These are phyloP conservation scores for Anarsia innoxiella DNA, from an alignment of 2,888 invertebrate species.

Conservation along the genomic window DNA sequence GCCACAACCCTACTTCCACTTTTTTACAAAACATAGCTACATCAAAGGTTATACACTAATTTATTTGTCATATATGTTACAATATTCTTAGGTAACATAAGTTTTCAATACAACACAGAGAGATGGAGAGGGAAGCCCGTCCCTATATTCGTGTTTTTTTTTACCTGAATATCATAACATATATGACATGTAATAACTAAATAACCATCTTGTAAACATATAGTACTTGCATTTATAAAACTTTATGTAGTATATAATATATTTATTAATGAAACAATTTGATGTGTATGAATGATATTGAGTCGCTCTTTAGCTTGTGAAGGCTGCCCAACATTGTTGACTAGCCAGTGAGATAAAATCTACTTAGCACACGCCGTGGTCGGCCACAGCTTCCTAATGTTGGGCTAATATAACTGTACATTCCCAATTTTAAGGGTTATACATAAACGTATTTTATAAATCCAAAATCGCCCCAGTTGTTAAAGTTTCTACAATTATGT, in stretches of 20 bases:
- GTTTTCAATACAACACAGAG: too few relatives aligned
- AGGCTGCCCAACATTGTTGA: conserved; percentile 18
- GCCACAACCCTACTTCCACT: too few relatives aligned
- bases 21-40: conserved; percentile 52
- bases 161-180: too few relatives aligned
- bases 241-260: conserved; percentile 36
- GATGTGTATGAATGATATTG: conserved; percentile 67
- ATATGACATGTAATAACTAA: too few relatives aligned
- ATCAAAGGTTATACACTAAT: too few relatives aligned
- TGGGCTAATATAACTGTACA: conserved; percentile 11
- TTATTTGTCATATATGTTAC: too few relatives aligned
- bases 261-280: conserved; percentile 48
- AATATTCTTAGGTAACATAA: too few relatives aligned
- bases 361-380: conserved; percentile 19
- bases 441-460: conserved; percentile 1
- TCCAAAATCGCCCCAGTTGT: too few relatives aligned
- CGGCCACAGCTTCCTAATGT: conserved; percentile 4
- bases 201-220: conserved; percentile 41
- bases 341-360: conserved; percentile 31
- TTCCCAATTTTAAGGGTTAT: conserved; percentile 3
- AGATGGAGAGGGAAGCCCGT: too few relatives aligned
- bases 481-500: too few relatives aligned
- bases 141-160: too few relatives aligned
- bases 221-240: conserved; percentile 37
- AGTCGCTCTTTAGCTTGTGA: conserved; percentile 24